Percentiles rank a stretch among this genome's conserved stretches.
Evolutionary conservation across 1,140 invertebrate species (phyloP).

Genomic region (Rhynchophorus ferrugineus): DNA sequence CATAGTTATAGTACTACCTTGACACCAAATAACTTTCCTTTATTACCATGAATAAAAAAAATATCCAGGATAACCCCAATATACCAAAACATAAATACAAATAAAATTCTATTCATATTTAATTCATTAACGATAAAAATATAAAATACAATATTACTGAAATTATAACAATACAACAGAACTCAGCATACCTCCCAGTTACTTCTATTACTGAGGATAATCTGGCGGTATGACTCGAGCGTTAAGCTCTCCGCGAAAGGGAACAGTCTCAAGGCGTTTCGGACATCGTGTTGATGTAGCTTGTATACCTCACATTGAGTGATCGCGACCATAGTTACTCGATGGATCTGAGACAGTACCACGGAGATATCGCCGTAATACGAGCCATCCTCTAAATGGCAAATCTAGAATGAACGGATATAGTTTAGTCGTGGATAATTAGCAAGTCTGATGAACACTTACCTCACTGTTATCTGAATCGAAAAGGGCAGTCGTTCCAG

Average conservation of each 20-base stretch:
- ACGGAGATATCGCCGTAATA: conserved; percentile 9
- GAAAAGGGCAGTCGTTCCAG: conserved; percentile 2
- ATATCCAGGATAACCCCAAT: no score
- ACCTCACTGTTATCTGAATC: conserved; percentile 6
- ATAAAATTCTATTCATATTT: no score
- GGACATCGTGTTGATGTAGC: neutral
- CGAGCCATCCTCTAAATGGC: conserved; percentile 3
- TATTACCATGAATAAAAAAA: no score
- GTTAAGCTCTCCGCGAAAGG: neutral
- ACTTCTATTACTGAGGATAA: neutral
- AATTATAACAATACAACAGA: no score
- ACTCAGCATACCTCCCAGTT: neutral
- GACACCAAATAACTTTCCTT: no score
- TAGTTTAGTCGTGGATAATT: no score
- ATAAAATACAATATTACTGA: no score
- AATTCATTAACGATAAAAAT: no score
- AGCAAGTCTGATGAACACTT: no score
- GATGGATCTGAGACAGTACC: neutral
- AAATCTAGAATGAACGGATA: neutral
- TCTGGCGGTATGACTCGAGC: neutral
- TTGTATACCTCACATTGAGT: neutral
- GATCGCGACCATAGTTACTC: conserved; percentile 7
- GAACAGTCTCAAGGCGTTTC: neutral
- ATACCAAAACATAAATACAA: no score
- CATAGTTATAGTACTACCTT: no score